Base-by-base conservation (phyloP, 2,797 vertebrate species). In the Labroides dimidiatus region DNA sequence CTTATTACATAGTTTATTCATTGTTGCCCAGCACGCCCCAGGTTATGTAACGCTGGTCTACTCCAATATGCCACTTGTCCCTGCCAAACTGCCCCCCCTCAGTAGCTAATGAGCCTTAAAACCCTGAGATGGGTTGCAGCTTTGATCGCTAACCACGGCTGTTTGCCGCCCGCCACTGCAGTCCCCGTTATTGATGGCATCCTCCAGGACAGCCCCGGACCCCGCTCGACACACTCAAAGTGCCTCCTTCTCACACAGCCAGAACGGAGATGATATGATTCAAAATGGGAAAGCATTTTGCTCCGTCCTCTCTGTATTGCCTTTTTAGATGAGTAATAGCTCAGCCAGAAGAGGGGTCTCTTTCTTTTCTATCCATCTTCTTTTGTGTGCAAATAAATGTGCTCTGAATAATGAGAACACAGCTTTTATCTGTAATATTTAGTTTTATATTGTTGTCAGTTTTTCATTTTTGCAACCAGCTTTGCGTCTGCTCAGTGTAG, bases 81-180 rank as follows among this genome's bases (percentile, higher is more conserved):
- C 75, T 83, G 72, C 84, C 83, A 90, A 87, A 89, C 80, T 64
- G 73, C 53, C 68, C 76, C 85, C 79, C 77, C 82, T 76, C 81
- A 76, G 69, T 65, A 84, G 77, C 88, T 92, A 89, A 92, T 91
- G 91, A 92, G 83, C 90, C 82, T 84, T 86, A 87, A 86, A 88
- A 89, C 85, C 71, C 80, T 15, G 84, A 87, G 87, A 89, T 77
- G 85, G 86, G 73, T 74, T 84, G 87, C 77, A 86, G 86, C 87
- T 91, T 86, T 92, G 90, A 92, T 91, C 89, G 84, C 87, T 86
- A 90, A 88, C 89, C 89, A 83, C 61, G 64, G 79, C 85, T 87
- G 84, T 85, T 83, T 80, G 80, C 82, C 15, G 74, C 89, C 79
- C 64, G 72, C 82, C 81, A 86, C 72, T 83, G 80, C 85, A 86